Evolutionary conservation across 2,888 invertebrate species (phyloP), one percentile per base, ranked within the genome.

Genomic region (Trachelus iudaicus): DNA sequence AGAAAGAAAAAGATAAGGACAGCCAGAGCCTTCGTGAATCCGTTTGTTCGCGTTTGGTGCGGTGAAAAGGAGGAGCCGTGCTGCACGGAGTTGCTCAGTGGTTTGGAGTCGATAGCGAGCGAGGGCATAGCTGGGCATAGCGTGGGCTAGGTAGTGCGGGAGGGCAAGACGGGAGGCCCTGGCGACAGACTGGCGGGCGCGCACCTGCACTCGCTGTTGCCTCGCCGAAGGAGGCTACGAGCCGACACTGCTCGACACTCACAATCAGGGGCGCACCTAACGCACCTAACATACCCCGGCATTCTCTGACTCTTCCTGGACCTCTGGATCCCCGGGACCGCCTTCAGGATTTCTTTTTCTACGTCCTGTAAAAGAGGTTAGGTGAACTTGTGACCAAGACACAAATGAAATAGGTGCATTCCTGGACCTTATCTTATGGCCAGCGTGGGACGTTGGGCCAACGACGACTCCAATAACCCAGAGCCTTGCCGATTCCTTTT

Each of bases 151-250:
- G 80, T 79, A 81, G 83, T 80, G 79, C 78, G 79, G 80, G 79
- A 34, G 79, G 79, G 82, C 77, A 79, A 82, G 81, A 83, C 83
- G 84, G 82, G 83, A 83, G 86, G 83, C 83, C 84, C 88, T 90
- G 90, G 90, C 90, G 90, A 90, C 90, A 89, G 90, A 90, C 90
- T 90, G 90, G 90, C 90, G 90, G 90, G 86, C 87, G 89, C 90
- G 89, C 90, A 90, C 90, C 90, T 90, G 89, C 89, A 86, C 87
- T 89, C 88, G 86, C 83, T 83, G 81, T 82, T 78, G 76, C 83
- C 83, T 79, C 84, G 56, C 56, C 56, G 56, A 56, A 56, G 56
- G 82, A 80, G 76, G 80, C 82, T 82, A 76, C 79, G 83, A 84
- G 85, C 84, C 85, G 87, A 85, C 85, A 56, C 56, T 56, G 56